Conservation (phyloP, 1,140 invertebrate genomes). For the Dysdera silvatica region DNA sequence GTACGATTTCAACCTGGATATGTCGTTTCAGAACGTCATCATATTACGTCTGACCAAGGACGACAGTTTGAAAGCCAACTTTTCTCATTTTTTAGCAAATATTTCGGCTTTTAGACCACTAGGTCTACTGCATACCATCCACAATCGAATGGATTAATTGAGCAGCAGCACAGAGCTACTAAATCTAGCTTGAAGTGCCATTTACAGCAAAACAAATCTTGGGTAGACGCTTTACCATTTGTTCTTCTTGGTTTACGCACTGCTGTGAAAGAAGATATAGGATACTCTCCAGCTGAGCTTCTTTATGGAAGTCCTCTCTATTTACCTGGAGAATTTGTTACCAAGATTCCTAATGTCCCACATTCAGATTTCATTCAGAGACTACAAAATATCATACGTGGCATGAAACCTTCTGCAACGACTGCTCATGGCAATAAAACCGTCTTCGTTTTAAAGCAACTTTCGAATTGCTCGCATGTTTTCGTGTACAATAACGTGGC, state of each 20-base stretch:
- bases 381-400: constrained; percentile 1
- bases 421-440: neutral
- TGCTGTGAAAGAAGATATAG: constrained; percentile 35
- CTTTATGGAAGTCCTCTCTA: too few relatives aligned
- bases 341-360: neutral
- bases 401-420: constrained; percentile 5
- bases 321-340: constrained; percentile 30
- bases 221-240: constrained; percentile 39
- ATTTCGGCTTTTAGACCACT: constrained; percentile 15
- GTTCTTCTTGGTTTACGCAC: constrained; percentile 39
- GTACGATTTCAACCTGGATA: constrained; percentile 41
- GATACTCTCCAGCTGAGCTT: constrained; percentile 23
- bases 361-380: constrained; percentile 1
- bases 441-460: neutral
- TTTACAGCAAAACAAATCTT: constrained; percentile 30
- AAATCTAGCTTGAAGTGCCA: constrained; percentile 37
- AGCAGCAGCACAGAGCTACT: constrained; percentile 34
- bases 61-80: constrained; percentile 43
- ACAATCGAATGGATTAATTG: constrained; percentile 39
- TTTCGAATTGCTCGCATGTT: constrained; percentile 9
- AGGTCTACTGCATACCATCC: constrained; percentile 36
- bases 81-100: constrained; percentile 19
- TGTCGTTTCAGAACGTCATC: constrained; percentile 36
- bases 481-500: neutral
- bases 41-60: constrained; percentile 44